Evolutionary conservation across 1,140 invertebrate genomes (phyloP), one percentile per base, ranked within the genome.

Genomic region (Rhyacophila brunnea): DNA sequence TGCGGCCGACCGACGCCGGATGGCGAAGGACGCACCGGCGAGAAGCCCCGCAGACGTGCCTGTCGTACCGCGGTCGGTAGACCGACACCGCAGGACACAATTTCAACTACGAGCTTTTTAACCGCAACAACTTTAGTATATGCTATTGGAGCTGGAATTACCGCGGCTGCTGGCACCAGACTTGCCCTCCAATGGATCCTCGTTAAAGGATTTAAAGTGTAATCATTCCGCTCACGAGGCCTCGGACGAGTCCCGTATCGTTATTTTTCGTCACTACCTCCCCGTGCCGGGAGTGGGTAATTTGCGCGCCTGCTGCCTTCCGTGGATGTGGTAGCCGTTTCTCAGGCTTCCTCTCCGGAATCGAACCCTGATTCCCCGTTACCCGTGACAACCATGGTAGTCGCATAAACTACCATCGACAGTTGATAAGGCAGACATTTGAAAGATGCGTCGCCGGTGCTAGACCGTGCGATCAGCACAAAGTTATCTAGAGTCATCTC

Each of bases 291-390:
- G 85, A 91, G 80, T 91, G 88, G 87, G 87, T 91, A 91, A 87
- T 85, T 89, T 89, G 83, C 86, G 87, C 86, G 87, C 87, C 86
- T 91, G 87, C 88, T 91, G 88, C 89, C 87, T 89, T 91, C 88
- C 88, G 89, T 91, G 84, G 89, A 90, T 89, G 88, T 91, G 87
- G 87, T 91, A 91, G 89, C 88, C 87, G 85, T 91, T 90, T 91
- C 87, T 84, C 84, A 81, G 79, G 82, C 86, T 88, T 86, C 87
- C 85, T 89, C 85, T 85, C 81, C 80, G 85, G 85, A 80, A 81
- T 76, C 74, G 75, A 75, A 75, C 84, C 84, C 81, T 85, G 81
- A 86, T 84, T 84, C 79, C n/a, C 82, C 82, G 81, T 84, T 82
- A 90, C 87, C 87, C 87, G 86, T 89, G 81, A 87, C 80, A 80